These are phyloP conservation scores for Falco biarmicus DNA, from an alignment of 2,797 vertebrate species.

Conservation along the genomic window DNA sequence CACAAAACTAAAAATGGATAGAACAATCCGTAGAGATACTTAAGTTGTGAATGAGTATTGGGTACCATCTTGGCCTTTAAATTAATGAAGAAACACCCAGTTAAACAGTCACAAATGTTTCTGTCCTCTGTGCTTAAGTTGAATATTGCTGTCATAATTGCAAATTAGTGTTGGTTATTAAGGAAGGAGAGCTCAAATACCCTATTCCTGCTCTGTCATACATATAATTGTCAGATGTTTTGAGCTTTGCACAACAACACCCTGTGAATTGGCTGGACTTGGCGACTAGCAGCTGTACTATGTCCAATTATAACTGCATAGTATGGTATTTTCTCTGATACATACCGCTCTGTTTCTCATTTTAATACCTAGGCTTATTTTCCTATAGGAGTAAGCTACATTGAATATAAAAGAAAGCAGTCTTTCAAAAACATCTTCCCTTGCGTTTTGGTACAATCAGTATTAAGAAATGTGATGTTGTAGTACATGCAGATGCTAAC, in stretches of 20 bases:
- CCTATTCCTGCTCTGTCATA: background rate
- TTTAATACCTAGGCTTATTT: background rate
- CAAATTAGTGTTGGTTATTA: constrained; percentile 37
- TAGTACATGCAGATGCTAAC: background rate
- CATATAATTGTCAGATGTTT: constrained; percentile 33
- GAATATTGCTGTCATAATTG: background rate
- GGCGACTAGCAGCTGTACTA: background rate
- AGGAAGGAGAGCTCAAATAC: background rate
- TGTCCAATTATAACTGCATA: background rate
- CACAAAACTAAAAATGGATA: background rate
- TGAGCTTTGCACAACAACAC: background rate
- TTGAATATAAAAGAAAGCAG: background rate
- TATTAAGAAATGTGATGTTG: background rate
- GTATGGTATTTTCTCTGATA: background rate
- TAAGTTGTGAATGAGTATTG: background rate
- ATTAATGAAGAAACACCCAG: background rate
- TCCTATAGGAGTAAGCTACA: background rate
- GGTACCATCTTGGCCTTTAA: background rate
- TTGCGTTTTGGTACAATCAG: background rate
- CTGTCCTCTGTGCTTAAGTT: background rate
- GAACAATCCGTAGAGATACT: background rate
- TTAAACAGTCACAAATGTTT: background rate
- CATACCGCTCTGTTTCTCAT: background rate
- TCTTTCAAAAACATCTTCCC: background rate
- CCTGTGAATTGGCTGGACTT: constrained; percentile 10